Percentiles rank a stretch among this genome's conserved stretches.
Conservation (phyloP, 2,797 vertebrate species). For the Sebastolobus altivelis region DNA sequence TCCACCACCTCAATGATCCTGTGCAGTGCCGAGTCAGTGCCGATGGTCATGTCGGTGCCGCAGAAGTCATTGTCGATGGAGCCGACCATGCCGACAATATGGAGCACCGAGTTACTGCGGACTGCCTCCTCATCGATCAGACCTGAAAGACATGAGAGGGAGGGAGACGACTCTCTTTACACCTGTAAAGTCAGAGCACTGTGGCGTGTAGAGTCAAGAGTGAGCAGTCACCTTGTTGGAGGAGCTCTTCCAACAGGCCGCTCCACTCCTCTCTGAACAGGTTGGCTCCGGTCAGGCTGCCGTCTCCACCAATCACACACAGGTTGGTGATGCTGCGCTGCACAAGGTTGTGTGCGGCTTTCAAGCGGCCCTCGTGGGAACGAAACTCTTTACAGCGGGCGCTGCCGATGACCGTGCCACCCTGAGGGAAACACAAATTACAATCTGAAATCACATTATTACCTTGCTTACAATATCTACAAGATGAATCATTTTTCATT, state of each 20-base stretch:
- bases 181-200: background rate
- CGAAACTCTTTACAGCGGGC: conserved; percentile 95
- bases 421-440: conserved; percentile 76
- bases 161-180: no score
- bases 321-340: conserved; percentile 92
- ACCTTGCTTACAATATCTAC: background rate
- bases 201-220: background rate
- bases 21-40: conserved; percentile 96
- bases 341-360: conserved; percentile 91
- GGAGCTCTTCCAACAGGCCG: conserved; percentile 90
- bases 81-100: conserved; percentile 98
- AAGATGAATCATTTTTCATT: background rate
- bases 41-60: conserved; percentile 99
- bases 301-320: conserved; percentile 97
- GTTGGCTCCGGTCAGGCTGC: conserved; percentile 96
- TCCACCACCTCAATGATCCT: conserved; percentile 98
- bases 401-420: conserved; percentile 96
- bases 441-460: background rate
- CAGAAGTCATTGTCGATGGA: conserved; percentile 99
- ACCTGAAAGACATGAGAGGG: conserved; percentile 74
- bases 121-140: conserved; percentile 86
- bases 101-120: conserved; percentile 85
- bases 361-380: conserved; percentile 90
- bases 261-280: conserved; percentile 96
- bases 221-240: conserved; percentile 79